A percentile compares a stretch with the other conserved stretches of the same genome.
These are phyloP conservation scores for Epinephelus moara DNA, from an alignment of 2,113 vertebrate species.

Conservation along the genomic window DNA sequence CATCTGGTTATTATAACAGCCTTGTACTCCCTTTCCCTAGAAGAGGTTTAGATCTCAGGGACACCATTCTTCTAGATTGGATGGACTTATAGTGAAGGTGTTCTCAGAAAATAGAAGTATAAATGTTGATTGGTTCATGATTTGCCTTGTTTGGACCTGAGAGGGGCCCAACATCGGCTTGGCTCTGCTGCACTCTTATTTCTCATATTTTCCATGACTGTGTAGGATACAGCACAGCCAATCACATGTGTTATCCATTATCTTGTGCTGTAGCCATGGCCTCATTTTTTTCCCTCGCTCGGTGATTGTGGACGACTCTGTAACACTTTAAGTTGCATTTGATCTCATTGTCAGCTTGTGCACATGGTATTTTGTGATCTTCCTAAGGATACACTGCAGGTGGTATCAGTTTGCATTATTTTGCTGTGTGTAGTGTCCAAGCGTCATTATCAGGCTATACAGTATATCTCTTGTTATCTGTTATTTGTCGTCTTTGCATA, in stretches of 20 bases:
- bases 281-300: conserved; percentile 24
- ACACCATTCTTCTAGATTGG: conserved; percentile 13
- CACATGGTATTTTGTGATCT: conserved; percentile 6
- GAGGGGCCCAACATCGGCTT: conserved; percentile 58
- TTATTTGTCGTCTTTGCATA: conserved; percentile 28
- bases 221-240: conserved; percentile 68
- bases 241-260: conserved; percentile 81
- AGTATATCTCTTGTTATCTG: conserved; percentile 23
- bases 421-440: background rate
- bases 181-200: conserved; percentile 64
- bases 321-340: conserved; percentile 46
- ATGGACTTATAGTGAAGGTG: conserved; percentile 53
- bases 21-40: conserved; percentile 17
- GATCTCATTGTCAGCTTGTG: conserved; percentile 30
- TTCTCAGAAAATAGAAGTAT: conserved; percentile 53
- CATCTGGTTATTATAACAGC: conserved; percentile 56
- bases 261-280: conserved; percentile 69
- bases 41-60: conserved; percentile 41
- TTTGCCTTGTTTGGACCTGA: conserved; percentile 73
- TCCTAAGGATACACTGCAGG: conserved; percentile 2
- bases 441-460: conserved; percentile 7
- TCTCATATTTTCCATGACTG: conserved; percentile 80
- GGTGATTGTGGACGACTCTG: conserved; percentile 55
- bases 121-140: conserved; percentile 64
- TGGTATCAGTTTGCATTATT: conserved; percentile 11